Conservation (phyloP, 1,140 invertebrate genomes). For the Drosophila pseudoobscura region DNA sequence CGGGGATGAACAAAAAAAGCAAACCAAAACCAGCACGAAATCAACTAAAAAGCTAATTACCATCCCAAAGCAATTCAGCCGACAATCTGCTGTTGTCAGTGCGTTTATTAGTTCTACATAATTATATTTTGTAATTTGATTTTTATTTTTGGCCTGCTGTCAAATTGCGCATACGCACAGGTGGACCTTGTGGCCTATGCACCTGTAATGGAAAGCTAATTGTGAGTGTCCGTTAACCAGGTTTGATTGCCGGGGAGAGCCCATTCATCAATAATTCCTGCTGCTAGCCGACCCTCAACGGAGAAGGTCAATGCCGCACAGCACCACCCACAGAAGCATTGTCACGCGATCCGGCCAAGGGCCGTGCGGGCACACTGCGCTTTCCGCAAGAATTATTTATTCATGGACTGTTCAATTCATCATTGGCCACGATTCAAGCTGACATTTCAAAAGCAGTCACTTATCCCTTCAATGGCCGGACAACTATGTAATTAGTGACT, state of each 20-base stretch:
- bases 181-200: constrained; percentile 4
- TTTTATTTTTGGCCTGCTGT: constrained; percentile 41
- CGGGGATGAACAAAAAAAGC: constrained; percentile 10
- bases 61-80: constrained; percentile 23
- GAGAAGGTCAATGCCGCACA: constrained; percentile 63
- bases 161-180: constrained; percentile 31
- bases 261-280: constrained; percentile 62
- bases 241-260: constrained; percentile 55
- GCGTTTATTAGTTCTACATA: constrained; percentile 5
- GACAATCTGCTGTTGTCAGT: constrained; percentile 32
- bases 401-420: constrained; percentile 55
- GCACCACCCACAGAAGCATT: constrained; percentile 36
- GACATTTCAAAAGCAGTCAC: constrained; percentile 40
- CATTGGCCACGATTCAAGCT: constrained; percentile 55
- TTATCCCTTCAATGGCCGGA: too few species aligned
- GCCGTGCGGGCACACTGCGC: background rate
- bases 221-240: constrained; percentile 52
- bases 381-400: constrained; percentile 54
- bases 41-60: constrained; percentile 59
- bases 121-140: constrained; percentile 60
- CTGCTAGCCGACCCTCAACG: constrained; percentile 58
- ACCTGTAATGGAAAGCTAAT: constrained; percentile 16
- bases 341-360: constrained; percentile 51
- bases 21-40: constrained; percentile 12
- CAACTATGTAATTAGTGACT: too few species aligned